Evolutionary conservation across 1,140 invertebrate genomes (phyloP).

Genomic region (Calosoma granatense): DNA sequence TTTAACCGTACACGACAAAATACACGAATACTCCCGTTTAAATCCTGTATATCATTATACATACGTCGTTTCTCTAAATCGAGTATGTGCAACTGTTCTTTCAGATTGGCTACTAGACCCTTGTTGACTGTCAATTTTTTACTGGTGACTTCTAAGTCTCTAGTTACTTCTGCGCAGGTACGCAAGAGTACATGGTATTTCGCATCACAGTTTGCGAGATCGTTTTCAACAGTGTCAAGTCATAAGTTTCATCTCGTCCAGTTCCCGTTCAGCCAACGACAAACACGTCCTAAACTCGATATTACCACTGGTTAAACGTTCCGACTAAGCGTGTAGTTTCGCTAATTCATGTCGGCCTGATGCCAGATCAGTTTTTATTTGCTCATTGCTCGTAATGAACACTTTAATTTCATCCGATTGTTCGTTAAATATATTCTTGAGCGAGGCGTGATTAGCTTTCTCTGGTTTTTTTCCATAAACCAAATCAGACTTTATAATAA

Average conservation of each 20-base stretch:
- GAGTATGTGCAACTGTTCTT: slow-evolving; percentile 24
- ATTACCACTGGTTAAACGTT: background rate
- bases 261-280: too few relatives aligned
- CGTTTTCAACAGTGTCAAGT: background rate
- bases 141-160: background rate
- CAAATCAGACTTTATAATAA: slow-evolving; percentile 47
- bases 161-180: too few relatives aligned
- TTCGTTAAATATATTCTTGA: slow-evolving; percentile 34
- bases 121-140: background rate
- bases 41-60: slow-evolving; percentile 33
- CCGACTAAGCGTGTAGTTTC: background rate
- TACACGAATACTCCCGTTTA: slow-evolving; percentile 69
- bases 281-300: too few relatives aligned
- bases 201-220: too few relatives aligned
- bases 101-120: background rate
- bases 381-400: background rate
- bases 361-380: background rate
- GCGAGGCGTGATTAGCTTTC: slow-evolving; percentile 35
- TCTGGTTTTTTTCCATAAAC: slow-evolving; percentile 45
- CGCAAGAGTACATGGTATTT: too few relatives aligned
- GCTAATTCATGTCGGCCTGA: background rate
- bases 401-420: background rate
- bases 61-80: slow-evolving; percentile 20
- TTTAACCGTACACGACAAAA: slow-evolving; percentile 74
- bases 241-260: background rate